Conservation (phyloP, 2,888 invertebrate genomes). For the Nemoura dubitans region DNA sequence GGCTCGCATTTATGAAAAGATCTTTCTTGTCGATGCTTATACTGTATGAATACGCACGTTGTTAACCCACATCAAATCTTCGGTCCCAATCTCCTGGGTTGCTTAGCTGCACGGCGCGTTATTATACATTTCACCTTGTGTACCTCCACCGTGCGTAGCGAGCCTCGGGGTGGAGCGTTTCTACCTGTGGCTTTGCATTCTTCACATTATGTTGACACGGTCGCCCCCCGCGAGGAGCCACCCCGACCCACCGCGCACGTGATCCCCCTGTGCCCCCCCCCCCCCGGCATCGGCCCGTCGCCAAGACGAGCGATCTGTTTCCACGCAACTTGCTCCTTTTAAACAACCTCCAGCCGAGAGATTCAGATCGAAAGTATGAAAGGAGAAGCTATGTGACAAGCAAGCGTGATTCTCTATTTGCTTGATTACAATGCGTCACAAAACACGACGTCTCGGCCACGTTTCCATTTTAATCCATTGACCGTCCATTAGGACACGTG, state of each 20-base stretch:
- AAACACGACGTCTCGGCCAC: background rate
- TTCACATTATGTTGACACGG: conserved; percentile 22
- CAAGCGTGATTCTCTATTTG: background rate
- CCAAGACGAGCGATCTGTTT: background rate
- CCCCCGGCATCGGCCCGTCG: background rate
- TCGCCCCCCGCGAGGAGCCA: conserved; percentile 4
- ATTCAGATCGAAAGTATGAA: background rate
- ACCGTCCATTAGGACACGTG: background rate
- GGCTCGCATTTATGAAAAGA: background rate
- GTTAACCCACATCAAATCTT: conserved; percentile 35
- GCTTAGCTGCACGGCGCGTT: background rate
- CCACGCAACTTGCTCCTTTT: conserved; percentile 12
- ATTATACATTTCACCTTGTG: background rate
- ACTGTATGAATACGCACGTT: conserved; percentile 26
- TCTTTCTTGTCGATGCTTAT: background rate
- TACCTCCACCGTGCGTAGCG: background rate
- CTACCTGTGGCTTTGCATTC: conserved; percentile 29
- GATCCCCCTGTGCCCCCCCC: background rate
- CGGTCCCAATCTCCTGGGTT: conserved; percentile 16
- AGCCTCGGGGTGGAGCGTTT: background rate
- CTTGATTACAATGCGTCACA: background rate
- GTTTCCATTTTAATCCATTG: background rate
- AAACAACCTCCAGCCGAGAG: background rate
- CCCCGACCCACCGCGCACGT: background rate
- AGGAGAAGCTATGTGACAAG: background rate